Evolutionary conservation across 2,797 vertebrate genomes (phyloP).

Genomic region (Pangasius mekongensis): DNA sequence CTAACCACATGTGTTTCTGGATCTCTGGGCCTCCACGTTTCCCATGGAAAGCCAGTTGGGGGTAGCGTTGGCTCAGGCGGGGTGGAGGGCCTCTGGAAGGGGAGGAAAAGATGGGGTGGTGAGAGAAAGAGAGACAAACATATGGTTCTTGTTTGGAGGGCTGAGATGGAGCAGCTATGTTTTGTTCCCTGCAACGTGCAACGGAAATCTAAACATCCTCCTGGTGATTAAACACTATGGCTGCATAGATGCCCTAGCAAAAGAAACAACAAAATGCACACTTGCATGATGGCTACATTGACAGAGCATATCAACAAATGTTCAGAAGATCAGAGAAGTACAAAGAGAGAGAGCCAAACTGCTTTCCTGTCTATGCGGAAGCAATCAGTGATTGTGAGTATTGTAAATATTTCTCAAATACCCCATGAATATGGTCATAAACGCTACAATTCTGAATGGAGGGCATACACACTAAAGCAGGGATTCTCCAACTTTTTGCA

Average conservation of each 20-base stretch:
- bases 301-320: constrained; percentile 52
- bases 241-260: constrained; percentile 57
- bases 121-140: constrained; percentile 53
- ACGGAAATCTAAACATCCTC: constrained; percentile 72
- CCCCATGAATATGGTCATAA: constrained; percentile 26
- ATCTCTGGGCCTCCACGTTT: constrained; percentile 71
- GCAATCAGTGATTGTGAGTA: constrained; percentile 36
- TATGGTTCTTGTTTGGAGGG: constrained; percentile 78
- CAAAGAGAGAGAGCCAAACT: constrained; percentile 11
- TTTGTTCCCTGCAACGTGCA: constrained; percentile 68
- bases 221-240: constrained; percentile 71
- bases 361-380: constrained; percentile 27
- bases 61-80: constrained; percentile 54
- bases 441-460: neutral
- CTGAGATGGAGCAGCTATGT: constrained; percentile 68
- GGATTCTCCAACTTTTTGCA: neutral
- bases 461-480: neutral
- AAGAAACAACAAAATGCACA: constrained; percentile 60
- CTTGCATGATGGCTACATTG: constrained; percentile 58
- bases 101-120: constrained; percentile 62
- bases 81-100: constrained; percentile 59
- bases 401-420: constrained; percentile 28
- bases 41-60: constrained; percentile 63
- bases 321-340: constrained; percentile 28
- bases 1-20: constrained; percentile 77